Evolutionary conservation across 2,113 vertebrate genomes (phyloP).

Genomic region (Chascanopsetta lugubris): DNA sequence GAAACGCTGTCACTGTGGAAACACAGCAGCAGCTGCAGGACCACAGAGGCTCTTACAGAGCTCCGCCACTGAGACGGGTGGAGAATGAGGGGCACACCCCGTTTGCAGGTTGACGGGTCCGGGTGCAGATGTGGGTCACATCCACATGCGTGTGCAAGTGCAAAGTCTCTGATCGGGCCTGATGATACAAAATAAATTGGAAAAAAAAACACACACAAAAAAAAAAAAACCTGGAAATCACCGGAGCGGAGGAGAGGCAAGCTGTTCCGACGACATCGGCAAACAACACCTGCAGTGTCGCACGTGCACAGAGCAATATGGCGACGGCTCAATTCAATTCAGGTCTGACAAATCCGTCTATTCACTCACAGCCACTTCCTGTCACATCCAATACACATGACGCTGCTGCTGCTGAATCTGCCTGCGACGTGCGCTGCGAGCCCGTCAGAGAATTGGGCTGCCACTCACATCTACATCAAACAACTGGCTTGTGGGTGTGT

Average conservation of each 20-base stretch:
- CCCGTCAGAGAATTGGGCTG: constrained; percentile 53
- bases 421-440: constrained; percentile 35
- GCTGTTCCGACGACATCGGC: not conserved
- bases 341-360: constrained; percentile 22
- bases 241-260: not conserved
- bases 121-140: too few relatives aligned
- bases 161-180: too few relatives aligned
- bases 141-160: too few relatives aligned
- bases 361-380: not conserved
- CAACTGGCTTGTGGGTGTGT: constrained; percentile 26
- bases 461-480: constrained; percentile 59
- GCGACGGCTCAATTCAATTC: constrained; percentile 1
- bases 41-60: too few relatives aligned
- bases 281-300: constrained; percentile 28
- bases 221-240: not conserved
- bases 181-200: too few relatives aligned
- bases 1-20: too few relatives aligned
- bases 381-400: constrained; percentile 3
- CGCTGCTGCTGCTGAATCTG: constrained; percentile 22
- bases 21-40: too few relatives aligned
- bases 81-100: too few relatives aligned
- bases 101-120: too few relatives aligned
- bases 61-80: too few relatives aligned
- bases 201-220: too few relatives aligned
- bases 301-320: not conserved